These are phyloP conservation scores for Salminus brasiliensis DNA, from an alignment of 2,113 vertebrate genomes.

Conservation along the genomic window DNA sequence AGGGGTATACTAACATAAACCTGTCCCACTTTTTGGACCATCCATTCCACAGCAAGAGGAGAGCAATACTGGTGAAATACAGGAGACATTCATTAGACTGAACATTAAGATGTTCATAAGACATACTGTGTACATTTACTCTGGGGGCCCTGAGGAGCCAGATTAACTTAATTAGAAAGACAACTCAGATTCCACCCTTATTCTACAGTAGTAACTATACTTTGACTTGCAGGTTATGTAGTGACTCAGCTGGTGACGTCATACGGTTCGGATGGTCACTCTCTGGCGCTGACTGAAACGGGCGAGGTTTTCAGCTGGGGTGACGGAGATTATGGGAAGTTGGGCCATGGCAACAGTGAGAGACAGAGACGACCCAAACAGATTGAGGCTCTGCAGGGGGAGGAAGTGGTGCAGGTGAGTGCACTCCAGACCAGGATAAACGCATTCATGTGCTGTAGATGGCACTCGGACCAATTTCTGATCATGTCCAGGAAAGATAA, in stretches of 20 bases:
- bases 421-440: too few species aligned
- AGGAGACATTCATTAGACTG: too few species aligned
- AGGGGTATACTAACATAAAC: too few species aligned
- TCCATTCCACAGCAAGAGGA: too few species aligned
- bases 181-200: not conserved
- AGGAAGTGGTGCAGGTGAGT: conserved; percentile 79
- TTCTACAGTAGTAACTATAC: not conserved
- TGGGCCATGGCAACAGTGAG: conserved; percentile 82
- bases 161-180: too few species aligned
- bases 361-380: conserved; percentile 81
- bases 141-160: too few species aligned
- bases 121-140: too few species aligned
- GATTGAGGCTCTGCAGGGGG: conserved; percentile 80
- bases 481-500: not conserved
- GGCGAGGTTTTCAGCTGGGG: conserved; percentile 85
- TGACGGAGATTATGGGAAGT: conserved; percentile 83
- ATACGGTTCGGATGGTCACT: conserved; percentile 81
- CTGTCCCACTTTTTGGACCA: too few species aligned
- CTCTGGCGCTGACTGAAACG: conserved; percentile 80
- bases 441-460: not conserved
- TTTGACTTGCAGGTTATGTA: conserved; percentile 71
- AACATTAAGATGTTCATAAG: too few species aligned
- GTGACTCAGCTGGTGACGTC: conserved; percentile 81
- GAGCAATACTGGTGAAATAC: too few species aligned
- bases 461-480: not conserved